Base-by-base conservation (phyloP, 2,113 vertebrate species). In the Charina bottae region DNA sequence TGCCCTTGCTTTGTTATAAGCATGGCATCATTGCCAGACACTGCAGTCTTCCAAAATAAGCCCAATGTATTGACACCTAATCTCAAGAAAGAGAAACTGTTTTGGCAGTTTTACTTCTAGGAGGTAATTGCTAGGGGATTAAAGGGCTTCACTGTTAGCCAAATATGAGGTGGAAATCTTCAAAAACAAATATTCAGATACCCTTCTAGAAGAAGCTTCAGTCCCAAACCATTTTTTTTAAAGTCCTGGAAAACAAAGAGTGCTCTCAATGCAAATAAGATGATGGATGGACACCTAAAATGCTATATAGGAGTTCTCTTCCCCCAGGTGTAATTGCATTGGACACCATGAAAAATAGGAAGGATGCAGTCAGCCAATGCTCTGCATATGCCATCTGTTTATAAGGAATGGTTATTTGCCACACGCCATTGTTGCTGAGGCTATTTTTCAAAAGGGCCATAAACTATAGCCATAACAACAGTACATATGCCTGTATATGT, bases 1-100 rank as follows among this genome's bases (percentile, higher is more conserved):
- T 84, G 28, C 91, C 33, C 56, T 92, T 54, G 56, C 72, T 89
- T 92, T 92, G 56, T 92, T 60, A 26, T 62, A 83, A 89, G 56
- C 86, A 84, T 46, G 12, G 6, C 37, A 54, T 92, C 78, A 6
- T 54, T 62, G 91, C 37, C 91, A 89, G 87, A 62, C 56, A 26
- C 28, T 92, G 56, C 72, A 21, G 87, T 78, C 87, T 92, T 89
- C 84, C 91, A 92, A 83, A 92, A 64, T 54, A 92, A 92, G 46
- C 46, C 87, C 83, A 89, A 89, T 42, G 72, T 54, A 58, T 89
- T 92, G 91, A 89, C 91, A 92, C 10, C 56, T 58, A 53, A 89
- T 56, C 88, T 68, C 26, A 64, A 64, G 46, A 17, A 33, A 46
- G 26, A 64, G 21, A 60, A 92, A 84, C 6, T 33, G 86, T 92